Conservation (phyloP, 1,140 invertebrate genomes). For the Apocrypta bakeri region DNA sequence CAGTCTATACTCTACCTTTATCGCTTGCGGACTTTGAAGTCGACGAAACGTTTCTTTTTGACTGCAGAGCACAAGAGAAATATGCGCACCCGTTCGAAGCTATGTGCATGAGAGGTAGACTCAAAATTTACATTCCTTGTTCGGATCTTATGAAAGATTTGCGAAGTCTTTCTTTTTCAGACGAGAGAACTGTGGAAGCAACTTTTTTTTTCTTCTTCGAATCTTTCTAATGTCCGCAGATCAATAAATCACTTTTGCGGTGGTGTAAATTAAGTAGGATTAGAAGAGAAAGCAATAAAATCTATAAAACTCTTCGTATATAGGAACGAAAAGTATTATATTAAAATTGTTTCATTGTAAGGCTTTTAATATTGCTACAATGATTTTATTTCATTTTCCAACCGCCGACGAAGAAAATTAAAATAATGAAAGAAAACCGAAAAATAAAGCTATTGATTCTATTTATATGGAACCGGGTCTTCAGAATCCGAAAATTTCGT, state of each 20-base stretch:
- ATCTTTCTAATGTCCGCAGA: not conserved
- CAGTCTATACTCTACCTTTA: conserved; percentile 16
- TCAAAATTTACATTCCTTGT: conserved; percentile 31
- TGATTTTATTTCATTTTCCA: too few relatives aligned
- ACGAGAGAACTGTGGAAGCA: not conserved
- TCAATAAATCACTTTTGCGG: not conserved
- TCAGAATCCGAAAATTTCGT: too few relatives aligned
- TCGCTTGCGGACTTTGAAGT: conserved; percentile 20
- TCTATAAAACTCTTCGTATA: not conserved
- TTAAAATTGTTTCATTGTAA: not conserved
- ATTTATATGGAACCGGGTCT: too few relatives aligned
- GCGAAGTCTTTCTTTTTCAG: not conserved
- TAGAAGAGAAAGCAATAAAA: conserved; percentile 1
- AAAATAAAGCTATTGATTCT: too few relatives aligned
- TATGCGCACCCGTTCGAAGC: not conserved
- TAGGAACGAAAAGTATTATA: not conserved
- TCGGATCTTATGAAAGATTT: not conserved
- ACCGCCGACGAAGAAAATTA: too few relatives aligned
- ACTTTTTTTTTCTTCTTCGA: conserved; percentile 10
- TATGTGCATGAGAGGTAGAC: not conserved
- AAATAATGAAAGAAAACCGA: too few relatives aligned
- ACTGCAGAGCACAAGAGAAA: not conserved
- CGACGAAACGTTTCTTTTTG: conserved; percentile 1
- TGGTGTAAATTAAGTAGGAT: conserved; percentile 11
- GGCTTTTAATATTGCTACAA: too few relatives aligned